Conservation (phyloP, 1,140 invertebrate genomes). For the Cydia fagiglandana region DNA sequence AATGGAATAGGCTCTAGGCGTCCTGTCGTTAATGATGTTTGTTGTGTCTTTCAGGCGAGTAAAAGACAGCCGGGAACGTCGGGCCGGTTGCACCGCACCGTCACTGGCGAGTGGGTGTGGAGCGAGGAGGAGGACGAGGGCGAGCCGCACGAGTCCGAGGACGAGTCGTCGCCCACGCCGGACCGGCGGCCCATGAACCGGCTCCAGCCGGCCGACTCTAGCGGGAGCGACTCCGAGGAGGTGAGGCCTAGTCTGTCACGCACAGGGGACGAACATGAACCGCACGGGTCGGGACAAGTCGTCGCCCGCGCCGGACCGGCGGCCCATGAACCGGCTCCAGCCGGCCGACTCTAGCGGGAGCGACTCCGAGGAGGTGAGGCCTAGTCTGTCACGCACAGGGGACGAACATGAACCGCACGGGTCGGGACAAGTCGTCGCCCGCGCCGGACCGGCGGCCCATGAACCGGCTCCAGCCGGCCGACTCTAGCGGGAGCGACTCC, state of each 20-base stretch:
- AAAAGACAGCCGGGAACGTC: constrained; percentile 93
- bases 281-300: constrained; percentile 51
- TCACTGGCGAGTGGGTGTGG: constrained; percentile 98
- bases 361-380: no score
- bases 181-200: constrained; percentile 80
- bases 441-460: constrained; percentile 73
- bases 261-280: constrained; percentile 45
- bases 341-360: no score
- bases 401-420: constrained; percentile 56
- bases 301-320: constrained; percentile 47
- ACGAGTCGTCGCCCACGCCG: constrained; percentile 42
- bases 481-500: constrained; percentile 80
- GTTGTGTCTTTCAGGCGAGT: constrained; percentile 80
- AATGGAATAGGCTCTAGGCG: no score
- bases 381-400: constrained; percentile 22
- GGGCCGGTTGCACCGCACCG: constrained; percentile 93
- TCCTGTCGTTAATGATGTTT: background rate
- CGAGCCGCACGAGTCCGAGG: constrained; percentile 48
- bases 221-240: constrained; percentile 78
- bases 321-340: no score
- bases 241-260: constrained; percentile 29
- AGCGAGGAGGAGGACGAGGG: constrained; percentile 74
- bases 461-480: constrained; percentile 78
- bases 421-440: constrained; percentile 44
- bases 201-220: constrained; percentile 79